Evolutionary conservation across 2,797 vertebrate genomes (phyloP).

Genomic region (Podargus strigoides): DNA sequence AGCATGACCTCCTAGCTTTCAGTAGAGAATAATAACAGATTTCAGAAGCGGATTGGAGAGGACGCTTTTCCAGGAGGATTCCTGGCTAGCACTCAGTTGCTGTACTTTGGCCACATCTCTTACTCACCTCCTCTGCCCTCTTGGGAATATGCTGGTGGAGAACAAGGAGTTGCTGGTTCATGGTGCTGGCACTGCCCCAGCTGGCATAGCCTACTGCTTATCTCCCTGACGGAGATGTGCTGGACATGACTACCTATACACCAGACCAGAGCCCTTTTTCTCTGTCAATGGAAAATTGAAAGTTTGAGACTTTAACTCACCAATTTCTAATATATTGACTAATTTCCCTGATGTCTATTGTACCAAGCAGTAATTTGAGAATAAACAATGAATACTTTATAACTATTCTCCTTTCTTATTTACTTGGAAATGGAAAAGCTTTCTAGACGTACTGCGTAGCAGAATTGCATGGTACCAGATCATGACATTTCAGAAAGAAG

Average conservation of each 20-base stretch:
- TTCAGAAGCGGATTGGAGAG: background rate
- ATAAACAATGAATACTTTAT: background rate
- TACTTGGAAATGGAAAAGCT: background rate
- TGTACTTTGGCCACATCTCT: background rate
- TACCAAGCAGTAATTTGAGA: background rate
- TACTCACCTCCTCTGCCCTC: constrained; percentile 24
- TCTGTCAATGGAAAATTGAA: background rate
- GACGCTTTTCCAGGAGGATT: background rate
- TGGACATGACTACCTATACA: background rate
- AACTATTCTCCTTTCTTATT: background rate
- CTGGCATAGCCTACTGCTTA: background rate
- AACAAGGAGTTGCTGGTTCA: background rate
- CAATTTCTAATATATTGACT: background rate
- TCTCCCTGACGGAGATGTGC: background rate
- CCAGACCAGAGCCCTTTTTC: background rate
- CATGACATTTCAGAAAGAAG: background rate
- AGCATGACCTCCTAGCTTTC: background rate
- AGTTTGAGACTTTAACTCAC: background rate
- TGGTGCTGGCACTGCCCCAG: background rate
- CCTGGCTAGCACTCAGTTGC: background rate
- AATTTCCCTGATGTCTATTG: background rate
- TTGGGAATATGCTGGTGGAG: background rate
- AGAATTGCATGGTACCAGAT: background rate
- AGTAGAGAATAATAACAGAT: background rate
- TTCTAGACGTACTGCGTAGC: background rate